Evolutionary conservation across 2,888 invertebrate species (phyloP).

Genomic region (Drymonia ruficornis): DNA sequence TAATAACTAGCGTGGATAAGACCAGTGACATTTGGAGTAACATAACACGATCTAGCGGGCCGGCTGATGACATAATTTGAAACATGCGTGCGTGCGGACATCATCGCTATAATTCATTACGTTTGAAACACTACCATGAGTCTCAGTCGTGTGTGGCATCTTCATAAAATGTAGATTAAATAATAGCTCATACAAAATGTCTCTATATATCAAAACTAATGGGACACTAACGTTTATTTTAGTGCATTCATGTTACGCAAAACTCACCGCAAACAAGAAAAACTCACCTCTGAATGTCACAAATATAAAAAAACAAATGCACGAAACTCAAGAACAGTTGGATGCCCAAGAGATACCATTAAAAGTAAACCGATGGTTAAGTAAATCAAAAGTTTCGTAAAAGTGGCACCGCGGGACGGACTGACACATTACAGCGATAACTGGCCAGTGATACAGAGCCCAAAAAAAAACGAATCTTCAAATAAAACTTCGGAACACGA

Average conservation of each 20-base stretch:
- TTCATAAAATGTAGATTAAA: constrained; percentile 34
- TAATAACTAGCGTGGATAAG: constrained; percentile 63
- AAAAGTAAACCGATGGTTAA: constrained; percentile 42
- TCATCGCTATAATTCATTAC: constrained; percentile 62
- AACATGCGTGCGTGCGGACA: constrained; percentile 59
- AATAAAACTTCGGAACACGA: constrained; percentile 47
- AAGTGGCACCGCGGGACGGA: constrained; percentile 60
- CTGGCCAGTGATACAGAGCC: constrained; percentile 47
- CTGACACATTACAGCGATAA: constrained; percentile 66
- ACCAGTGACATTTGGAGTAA: constrained; percentile 67
- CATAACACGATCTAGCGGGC: constrained; percentile 63
- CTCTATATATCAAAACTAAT: constrained; percentile 12
- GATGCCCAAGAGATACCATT: constrained; percentile 34
- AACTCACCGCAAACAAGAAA: too few relatives aligned
- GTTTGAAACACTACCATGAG: constrained; percentile 49
- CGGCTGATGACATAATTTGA: constrained; percentile 74
- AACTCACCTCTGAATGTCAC: too few relatives aligned
- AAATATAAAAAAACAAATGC: too few relatives aligned
- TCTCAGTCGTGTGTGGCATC: constrained; percentile 28
- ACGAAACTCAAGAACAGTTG: neutral
- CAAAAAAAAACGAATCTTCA: constrained; percentile 39
- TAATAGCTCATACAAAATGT: constrained; percentile 24
- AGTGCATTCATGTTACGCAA: neutral
- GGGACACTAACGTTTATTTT: neutral
- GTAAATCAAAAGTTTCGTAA: constrained; percentile 67